Conservation (phyloP, 2,113 vertebrate species). For the Actenoides hombroni region DNA sequence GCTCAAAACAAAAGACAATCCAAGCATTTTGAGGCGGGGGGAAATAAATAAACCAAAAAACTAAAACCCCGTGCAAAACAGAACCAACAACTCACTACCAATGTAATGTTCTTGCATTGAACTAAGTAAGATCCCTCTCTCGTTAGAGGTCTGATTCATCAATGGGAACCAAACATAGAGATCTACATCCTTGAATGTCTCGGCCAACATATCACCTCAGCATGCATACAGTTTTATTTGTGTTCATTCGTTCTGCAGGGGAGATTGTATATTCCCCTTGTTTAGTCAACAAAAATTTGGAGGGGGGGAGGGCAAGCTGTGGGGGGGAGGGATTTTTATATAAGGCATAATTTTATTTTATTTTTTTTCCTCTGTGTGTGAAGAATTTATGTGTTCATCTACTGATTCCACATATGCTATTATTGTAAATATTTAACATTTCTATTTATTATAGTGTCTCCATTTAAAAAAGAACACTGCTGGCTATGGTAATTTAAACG, state of each 20-base stretch:
- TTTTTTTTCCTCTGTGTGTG: constrained; percentile 59
- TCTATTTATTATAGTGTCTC: constrained; percentile 76
- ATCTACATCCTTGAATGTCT: constrained; percentile 42
- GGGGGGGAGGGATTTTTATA: constrained; percentile 21
- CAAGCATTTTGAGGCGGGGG: neutral
- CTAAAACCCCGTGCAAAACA: neutral
- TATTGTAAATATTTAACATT: constrained; percentile 78
- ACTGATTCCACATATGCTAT: constrained; percentile 71
- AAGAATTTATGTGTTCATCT: constrained; percentile 72
- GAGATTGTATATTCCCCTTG: constrained; percentile 48
- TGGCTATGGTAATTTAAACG: constrained; percentile 65
- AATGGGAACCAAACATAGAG: constrained; percentile 43
- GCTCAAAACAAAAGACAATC: constrained; percentile 66
- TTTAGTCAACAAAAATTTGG: constrained; percentile 27
- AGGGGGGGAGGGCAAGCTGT: neutral
- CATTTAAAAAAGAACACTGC: constrained; percentile 64
- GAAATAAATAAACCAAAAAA: no score
- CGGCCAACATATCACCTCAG: constrained; percentile 59
- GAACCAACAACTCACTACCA: neutral
- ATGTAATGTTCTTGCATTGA: neutral
- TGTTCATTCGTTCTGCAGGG: constrained; percentile 51
- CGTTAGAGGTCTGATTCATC: constrained; percentile 32
- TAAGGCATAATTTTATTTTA: constrained; percentile 46
- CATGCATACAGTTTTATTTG: constrained; percentile 54
- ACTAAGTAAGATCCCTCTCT: constrained; percentile 21